Evolutionary conservation across 2,888 invertebrate species (phyloP).

Genomic region (Tiliacea citrago): DNA sequence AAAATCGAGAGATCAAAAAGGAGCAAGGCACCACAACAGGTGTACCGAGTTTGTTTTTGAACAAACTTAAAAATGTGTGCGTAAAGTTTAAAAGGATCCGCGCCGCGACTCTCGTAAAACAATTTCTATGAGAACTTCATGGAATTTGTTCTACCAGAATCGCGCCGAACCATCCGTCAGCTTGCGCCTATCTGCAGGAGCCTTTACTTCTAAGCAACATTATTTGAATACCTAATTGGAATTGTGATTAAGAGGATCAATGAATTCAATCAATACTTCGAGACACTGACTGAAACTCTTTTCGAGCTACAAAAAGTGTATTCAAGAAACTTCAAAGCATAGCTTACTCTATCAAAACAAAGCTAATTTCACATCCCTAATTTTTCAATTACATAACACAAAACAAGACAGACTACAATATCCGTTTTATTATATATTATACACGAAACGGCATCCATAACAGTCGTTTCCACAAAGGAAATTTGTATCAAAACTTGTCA

Average conservation of each 20-base stretch:
- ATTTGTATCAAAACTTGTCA: slow-evolving; percentile 82
- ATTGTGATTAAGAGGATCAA: too few relatives aligned
- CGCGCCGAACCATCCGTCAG: neutral
- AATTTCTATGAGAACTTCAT: neutral
- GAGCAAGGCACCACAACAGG: neutral
- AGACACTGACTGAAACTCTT: too few relatives aligned
- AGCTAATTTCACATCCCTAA: slow-evolving; percentile 45
- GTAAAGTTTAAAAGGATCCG: neutral
- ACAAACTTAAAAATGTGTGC: neutral
- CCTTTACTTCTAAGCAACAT: neutral
- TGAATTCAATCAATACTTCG: too few relatives aligned
- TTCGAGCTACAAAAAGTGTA: neutral
- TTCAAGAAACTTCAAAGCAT: neutral
- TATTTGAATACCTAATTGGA: too few relatives aligned
- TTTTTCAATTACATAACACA: slow-evolving; percentile 62
- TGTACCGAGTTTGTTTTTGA: neutral
- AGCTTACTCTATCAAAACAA: slow-evolving; percentile 28
- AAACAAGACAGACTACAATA: slow-evolving; percentile 61
- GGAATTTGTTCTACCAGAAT: too few relatives aligned
- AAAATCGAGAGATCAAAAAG: too few relatives aligned
- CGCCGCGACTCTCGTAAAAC: neutral
- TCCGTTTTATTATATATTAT: slow-evolving; percentile 66
- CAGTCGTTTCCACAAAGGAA: slow-evolving; percentile 79
- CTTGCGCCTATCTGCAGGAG: neutral
- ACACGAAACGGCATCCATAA: slow-evolving; percentile 74